Evolutionary conservation across 2,113 vertebrate genomes (phyloP).

Genomic region (Neolamprologus caudopunctatus): DNA sequence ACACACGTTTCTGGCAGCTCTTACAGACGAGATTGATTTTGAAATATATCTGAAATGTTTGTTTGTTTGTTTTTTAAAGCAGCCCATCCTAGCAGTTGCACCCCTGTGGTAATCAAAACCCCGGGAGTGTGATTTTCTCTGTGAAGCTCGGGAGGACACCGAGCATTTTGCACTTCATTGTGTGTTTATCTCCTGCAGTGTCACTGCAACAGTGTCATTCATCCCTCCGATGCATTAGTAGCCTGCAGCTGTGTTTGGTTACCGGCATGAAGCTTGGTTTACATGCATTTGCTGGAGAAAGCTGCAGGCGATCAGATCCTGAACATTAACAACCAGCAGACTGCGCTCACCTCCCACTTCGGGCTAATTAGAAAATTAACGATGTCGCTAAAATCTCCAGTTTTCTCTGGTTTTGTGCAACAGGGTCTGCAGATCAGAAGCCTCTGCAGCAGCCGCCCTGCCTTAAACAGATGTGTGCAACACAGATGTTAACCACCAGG

Average conservation of each 20-base stretch:
- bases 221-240: background rate
- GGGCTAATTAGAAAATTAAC: constrained; percentile 7
- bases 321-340: background rate
- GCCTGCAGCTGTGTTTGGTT: background rate
- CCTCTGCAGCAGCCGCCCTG: background rate
- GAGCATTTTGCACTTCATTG: background rate
- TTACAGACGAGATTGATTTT: background rate
- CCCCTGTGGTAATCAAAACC: background rate
- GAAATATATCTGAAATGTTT: background rate
- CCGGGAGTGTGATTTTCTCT: background rate
- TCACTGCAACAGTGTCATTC: background rate
- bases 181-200: background rate
- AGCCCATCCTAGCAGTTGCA: background rate
- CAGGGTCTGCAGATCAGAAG: background rate
- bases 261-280: background rate
- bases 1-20: background rate
- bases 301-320: background rate
- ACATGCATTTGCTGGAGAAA: background rate
- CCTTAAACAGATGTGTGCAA: fast-evolving
- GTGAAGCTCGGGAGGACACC: background rate
- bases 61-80: background rate
- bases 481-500: background rate
- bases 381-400: background rate
- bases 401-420: background rate
- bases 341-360: background rate